Conservation (phyloP, 2,113 vertebrate genomes). For the Cariama cristata region DNA sequence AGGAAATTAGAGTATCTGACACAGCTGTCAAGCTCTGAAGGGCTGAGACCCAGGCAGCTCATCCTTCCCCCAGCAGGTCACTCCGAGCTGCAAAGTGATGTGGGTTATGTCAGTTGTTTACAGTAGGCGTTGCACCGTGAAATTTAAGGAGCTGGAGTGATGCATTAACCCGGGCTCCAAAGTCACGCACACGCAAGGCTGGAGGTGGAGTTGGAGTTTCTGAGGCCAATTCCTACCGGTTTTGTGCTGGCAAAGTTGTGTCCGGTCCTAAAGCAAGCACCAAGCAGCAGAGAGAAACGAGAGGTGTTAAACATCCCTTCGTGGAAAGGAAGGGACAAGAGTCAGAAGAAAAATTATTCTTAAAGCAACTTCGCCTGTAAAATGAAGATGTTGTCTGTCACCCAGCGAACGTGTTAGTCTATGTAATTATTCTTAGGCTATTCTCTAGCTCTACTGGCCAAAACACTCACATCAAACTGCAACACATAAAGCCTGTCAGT, state of each 20-base stretch:
- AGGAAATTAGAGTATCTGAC: neutral
- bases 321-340: neutral
- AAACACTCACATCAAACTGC: neutral
- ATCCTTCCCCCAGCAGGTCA: neutral
- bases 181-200: neutral
- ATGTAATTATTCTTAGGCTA: slow-evolving; percentile 15
- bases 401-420: neutral
- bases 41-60: neutral
- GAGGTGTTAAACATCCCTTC: neutral
- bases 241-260: neutral
- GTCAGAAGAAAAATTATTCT: neutral
- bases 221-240: accelerated
- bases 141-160: neutral
- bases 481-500: slow-evolving; percentile 19
- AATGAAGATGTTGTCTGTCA: slow-evolving; percentile 40
- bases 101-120: neutral
- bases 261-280: neutral
- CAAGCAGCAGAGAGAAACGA: accelerated
- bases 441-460: neutral
- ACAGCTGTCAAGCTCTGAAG: neutral
- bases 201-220: neutral
- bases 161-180: neutral
- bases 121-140: neutral
- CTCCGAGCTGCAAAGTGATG: neutral
- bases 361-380: neutral